phyloP scores from a whole-genome alignment of 2,888 invertebrate species.

The Acleris emargana region DNA sequence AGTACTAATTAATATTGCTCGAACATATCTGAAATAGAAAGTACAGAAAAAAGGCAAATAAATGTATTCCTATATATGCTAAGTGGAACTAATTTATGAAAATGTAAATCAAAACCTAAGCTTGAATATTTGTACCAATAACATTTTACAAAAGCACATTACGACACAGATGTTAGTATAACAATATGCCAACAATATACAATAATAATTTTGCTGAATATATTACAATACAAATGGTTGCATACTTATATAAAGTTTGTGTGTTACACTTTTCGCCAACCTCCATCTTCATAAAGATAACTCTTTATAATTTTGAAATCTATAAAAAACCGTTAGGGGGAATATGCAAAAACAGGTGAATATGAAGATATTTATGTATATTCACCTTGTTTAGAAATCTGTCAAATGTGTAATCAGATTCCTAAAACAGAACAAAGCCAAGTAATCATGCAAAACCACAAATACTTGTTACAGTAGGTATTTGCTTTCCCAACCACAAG shows the following conservation, averaged over 20 bases:
- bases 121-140: background rate
- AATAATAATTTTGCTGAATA: background rate
- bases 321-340: background rate
- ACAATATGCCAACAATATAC: background rate
- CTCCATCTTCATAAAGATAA: background rate
- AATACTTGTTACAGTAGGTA: too few species aligned
- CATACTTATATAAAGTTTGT: background rate
- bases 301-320: background rate
- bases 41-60: background rate
- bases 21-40: slow-evolving; percentile 11
- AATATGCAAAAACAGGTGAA: background rate
- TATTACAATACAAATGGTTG: background rate
- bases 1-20: background rate
- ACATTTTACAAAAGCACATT: background rate
- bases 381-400: too few species aligned
- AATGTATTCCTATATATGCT: background rate
- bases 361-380: too few species aligned
- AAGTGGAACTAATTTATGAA: too few species aligned
- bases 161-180: slow-evolving; percentile 2
- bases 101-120: background rate
- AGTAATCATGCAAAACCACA: too few species aligned
- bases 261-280: background rate
- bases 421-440: too few species aligned
- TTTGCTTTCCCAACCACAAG: too few species aligned
- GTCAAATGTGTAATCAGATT: too few species aligned